A percentile compares a stretch with the other conserved stretches of the same genome.
These are phyloP conservation scores for Ceryle rudis DNA, from an alignment of 2,797 vertebrate genomes.

Conservation along the genomic window DNA sequence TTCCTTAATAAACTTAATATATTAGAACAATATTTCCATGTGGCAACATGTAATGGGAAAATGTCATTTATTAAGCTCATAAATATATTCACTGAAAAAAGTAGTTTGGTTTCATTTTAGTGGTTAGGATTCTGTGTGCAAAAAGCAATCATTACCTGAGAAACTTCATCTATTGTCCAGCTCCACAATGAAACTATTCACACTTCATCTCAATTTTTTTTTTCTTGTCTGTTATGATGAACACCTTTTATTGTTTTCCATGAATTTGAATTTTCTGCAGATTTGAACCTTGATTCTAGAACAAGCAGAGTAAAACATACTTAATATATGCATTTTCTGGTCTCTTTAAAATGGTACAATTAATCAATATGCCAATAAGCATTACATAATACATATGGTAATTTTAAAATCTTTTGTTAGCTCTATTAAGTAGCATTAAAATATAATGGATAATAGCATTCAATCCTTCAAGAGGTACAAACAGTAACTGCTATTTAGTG, in stretches of 20 bases:
- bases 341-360: neutral
- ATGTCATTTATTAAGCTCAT: neutral
- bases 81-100: neutral
- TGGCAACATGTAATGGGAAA: neutral
- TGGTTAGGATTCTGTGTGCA: neutral
- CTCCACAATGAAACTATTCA: neutral
- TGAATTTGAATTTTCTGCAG: neutral
- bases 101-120: neutral
- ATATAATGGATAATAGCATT: neutral
- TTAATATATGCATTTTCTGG: neutral
- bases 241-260: neutral
- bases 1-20: neutral
- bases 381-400: neutral
- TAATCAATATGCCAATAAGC: neutral
- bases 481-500: neutral
- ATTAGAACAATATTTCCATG: neutral
- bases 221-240: neutral
- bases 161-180: neutral
- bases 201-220: neutral
- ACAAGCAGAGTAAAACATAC: neutral
- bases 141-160: neutral
- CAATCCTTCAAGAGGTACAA: neutral
- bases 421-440: neutral
- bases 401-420: neutral
- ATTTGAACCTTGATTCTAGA: neutral